Base-by-base conservation (phyloP, 2,888 invertebrate genomes). In the Drosophila mimica region DNA sequence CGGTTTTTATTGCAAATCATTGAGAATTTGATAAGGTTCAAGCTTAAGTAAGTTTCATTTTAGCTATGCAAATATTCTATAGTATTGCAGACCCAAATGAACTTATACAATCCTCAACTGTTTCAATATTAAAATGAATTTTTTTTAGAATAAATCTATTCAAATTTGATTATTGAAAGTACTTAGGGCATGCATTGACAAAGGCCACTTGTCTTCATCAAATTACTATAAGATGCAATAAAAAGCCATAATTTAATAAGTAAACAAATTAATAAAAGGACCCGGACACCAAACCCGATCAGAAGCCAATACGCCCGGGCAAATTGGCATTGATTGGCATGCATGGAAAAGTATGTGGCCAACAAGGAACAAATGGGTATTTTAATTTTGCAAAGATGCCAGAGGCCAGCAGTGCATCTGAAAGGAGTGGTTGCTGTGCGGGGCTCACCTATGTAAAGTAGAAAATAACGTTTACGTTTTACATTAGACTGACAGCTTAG, bases 381-480 rank as follows among this genome's bases (percentile, higher is more conserved):
- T 81, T 74, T 75, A 81, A 77, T 83, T 83, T 88, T 64, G 59
- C 48, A 69, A 79, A 76, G 60, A 71, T 73, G 82, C 74, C 87
- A 20, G 25, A 49, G 65, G 76, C n/a, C 43, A 49, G 20, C 38
- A 28, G 11, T 34, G 33, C 34, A 11, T 56, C 46, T 60, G 30
- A 38, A 56, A 20, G 48, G 28, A 25, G n/a, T 15, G 53, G 43
- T 61, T 65, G 33, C 46, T 62, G 33, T 57, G 8, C 28, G 46
- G n/a, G 33, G 48, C 13, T 51, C 52, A 60, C 58, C 63, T 62
- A 79, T 79, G 74, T 66, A 78, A 81, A 79, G 73, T 68, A 69
- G 59, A 69, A 86, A 85, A 85, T 88, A 81, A 88, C 71, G 78
- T 85, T 85, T 88, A 70, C 79, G 64, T 86, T 79, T 83, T 65